Evolutionary conservation across 1,140 invertebrate genomes (phyloP), one percentile per base, ranked within the genome.

Genomic region (Sycophila sp.): DNA sequence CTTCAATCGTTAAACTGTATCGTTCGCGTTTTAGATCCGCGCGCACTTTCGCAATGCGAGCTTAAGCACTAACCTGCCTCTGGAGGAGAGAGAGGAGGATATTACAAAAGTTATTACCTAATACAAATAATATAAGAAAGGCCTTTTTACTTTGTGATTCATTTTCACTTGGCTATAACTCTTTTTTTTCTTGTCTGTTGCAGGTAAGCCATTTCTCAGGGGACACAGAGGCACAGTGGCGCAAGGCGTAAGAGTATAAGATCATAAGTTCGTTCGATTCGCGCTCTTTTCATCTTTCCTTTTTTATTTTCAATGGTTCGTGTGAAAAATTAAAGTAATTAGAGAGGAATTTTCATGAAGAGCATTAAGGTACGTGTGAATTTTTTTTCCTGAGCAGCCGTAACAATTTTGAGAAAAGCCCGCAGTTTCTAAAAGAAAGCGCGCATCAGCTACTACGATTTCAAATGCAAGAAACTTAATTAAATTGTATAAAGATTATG

Each of bases 41-140:
- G n/a, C 4, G 30, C n/a, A 10, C 6, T 53, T 65, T 53, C 49
- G 24, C 49, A 65, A 65, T 55, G 32, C 26, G 19, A n/a, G n/a
- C 34, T 22, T 55, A 45, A 17, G 53, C 53, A n/a, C 15, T 45
- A 36, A n/a, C 19, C n/a, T 4, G 4, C n/a, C 55, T 17, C 19
- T 6, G 4, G 10, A 40, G 13, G 26, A n/a, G 17, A n/a, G n/a
- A n/a, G n/a, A n/a, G n/a, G n/a, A n/a, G n/a, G n/a, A n/a, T n/a
- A n/a, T 66, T 67, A 58, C 38, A 67, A 56, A 67, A 67, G 51
- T 58, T 58, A 45, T 67, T 67, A 58, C 64, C 34, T 40, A 58
- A 67, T 26, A 45, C 28, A 55, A 32, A 45, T 58, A 58, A 19
- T 58, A 67, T 66, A 42, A 47, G 38, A 40, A 28, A 32, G 38